Evolutionary conservation across 2,113 vertebrate genomes (phyloP).

Genomic region (Chaenocephalus aceratus): DNA sequence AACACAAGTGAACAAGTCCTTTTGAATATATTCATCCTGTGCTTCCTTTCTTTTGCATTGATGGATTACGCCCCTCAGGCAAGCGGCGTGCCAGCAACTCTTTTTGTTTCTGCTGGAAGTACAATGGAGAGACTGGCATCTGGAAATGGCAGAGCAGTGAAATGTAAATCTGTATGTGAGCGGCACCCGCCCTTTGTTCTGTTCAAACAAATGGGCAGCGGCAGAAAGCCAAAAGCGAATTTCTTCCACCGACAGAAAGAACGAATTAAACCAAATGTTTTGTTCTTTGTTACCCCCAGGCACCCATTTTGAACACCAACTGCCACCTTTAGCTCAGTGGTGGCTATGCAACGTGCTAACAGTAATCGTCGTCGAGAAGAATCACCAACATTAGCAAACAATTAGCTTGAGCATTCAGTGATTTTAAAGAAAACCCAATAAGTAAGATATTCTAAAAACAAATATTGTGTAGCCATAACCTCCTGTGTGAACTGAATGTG

Average conservation of each 20-base stretch:
- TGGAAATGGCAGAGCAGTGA: constrained; percentile 65
- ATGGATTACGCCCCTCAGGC: constrained; percentile 74
- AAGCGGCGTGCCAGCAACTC: constrained; percentile 59
- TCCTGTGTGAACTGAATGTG: not conserved
- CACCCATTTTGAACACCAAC: constrained; percentile 30
- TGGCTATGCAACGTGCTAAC: constrained; percentile 33
- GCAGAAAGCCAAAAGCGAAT: constrained; percentile 54
- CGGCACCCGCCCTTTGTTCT: constrained; percentile 64
- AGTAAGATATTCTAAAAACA: constrained; percentile 8
- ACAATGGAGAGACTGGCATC: constrained; percentile 70
- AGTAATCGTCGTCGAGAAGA: constrained; percentile 17
- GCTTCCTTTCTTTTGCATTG: constrained; percentile 62
- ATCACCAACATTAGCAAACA: not conserved
- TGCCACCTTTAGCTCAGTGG: constrained; percentile 34
- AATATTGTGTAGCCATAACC: not conserved
- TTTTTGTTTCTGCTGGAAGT: constrained; percentile 60
- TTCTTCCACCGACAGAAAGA: constrained; percentile 40
- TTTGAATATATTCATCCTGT: constrained; percentile 59
- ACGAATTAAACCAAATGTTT: constrained; percentile 60
- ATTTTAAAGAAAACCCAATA: not conserved
- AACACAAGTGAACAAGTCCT: constrained; percentile 59
- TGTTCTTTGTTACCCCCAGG: constrained; percentile 37
- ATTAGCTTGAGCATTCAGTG: not conserved
- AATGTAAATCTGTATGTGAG: constrained; percentile 69
- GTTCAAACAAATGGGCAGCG: constrained; percentile 64